A percentile compares a stretch with the other conserved stretches of the same genome.
Evolutionary conservation across 1,140 invertebrate genomes (phyloP).

Genomic region (Fopius arisanus): DNA sequence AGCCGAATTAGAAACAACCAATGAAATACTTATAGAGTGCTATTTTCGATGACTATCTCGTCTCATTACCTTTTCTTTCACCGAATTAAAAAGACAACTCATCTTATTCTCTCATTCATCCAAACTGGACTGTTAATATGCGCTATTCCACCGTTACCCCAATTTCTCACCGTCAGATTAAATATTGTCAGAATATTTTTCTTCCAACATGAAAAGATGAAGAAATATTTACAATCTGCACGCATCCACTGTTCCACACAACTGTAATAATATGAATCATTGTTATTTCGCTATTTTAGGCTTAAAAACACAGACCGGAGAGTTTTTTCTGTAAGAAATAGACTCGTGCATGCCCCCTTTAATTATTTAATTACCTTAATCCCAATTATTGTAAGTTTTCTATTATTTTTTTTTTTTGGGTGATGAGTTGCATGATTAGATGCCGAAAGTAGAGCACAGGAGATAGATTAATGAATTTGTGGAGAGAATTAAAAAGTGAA

Average conservation of each 20-base stretch:
- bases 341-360: neutral
- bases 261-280: neutral
- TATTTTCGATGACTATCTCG: neutral
- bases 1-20: slow-evolving; percentile 51
- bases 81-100: too few relatives aligned
- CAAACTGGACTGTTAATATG: neutral
- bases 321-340: too few relatives aligned
- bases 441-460: neutral
- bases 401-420: neutral
- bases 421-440: neutral
- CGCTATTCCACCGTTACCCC: neutral
- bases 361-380: neutral
- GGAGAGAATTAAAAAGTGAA: neutral
- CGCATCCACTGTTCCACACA: neutral
- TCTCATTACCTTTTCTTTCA: neutral
- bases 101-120: neutral
- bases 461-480: neutral
- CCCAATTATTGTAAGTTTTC: neutral
- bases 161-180: neutral
- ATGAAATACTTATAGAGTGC: slow-evolving; percentile 1
- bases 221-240: too few relatives aligned
- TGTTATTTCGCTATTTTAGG: neutral
- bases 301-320: too few relatives aligned
- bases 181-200: too few relatives aligned
- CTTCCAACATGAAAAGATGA: too few relatives aligned